Percentiles rank a stretch among this genome's conserved stretches.
Conservation (phyloP, 2,113 vertebrate genomes). For the Peromyscus californicus region DNA sequence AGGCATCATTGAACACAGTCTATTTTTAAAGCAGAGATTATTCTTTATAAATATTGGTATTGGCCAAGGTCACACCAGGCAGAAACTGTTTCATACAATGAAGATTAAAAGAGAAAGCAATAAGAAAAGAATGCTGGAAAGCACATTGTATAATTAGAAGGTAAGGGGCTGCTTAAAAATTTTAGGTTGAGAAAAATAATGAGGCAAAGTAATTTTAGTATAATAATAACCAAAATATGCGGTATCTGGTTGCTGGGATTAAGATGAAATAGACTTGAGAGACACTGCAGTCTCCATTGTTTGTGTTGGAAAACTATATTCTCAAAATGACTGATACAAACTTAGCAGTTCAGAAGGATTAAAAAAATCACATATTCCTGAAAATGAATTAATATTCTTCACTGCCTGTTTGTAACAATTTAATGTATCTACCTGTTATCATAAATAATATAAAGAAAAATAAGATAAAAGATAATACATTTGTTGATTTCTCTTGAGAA, state of each 20-base stretch:
- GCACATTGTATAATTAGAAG: background rate
- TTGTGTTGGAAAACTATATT: background rate
- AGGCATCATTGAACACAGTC: background rate
- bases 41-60: background rate
- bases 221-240: background rate
- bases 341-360: background rate
- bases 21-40: background rate
- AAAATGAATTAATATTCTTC: constrained; percentile 5
- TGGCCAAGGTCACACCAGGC: background rate
- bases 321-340: background rate
- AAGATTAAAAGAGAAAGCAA: background rate
- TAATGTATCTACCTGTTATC: background rate
- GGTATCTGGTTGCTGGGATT: background rate
- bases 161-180: background rate
- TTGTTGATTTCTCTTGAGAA: background rate
- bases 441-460: background rate
- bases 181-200: background rate
- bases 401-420: background rate
- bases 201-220: background rate
- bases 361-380: background rate
- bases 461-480: background rate
- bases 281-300: background rate
- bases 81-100: background rate
- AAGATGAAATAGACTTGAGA: background rate
- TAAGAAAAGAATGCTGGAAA: background rate